Percentiles rank a stretch among this genome's conserved stretches.
Conservation (phyloP, 2,797 vertebrate species). For the Phoebastria nigripes region DNA sequence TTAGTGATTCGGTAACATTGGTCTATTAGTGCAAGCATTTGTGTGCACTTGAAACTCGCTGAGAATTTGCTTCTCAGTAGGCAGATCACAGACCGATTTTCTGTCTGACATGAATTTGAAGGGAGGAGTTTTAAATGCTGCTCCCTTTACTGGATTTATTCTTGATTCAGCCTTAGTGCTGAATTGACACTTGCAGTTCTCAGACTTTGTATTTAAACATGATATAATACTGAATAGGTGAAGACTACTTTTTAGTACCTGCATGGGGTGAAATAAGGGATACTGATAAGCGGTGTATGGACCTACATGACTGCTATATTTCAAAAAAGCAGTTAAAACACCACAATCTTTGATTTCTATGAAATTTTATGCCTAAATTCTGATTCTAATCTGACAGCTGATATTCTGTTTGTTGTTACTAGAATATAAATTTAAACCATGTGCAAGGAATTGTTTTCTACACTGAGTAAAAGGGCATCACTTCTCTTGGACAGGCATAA, state of each 20-base stretch:
- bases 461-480: background rate
- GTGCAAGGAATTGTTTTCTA: background rate
- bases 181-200: background rate
- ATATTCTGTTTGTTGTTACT: background rate
- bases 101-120: background rate
- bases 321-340: background rate
- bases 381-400: background rate
- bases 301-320: background rate
- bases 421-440: background rate
- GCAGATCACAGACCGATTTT: background rate
- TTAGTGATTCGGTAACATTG: background rate
- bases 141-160: background rate
- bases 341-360: background rate
- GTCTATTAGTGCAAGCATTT: background rate
- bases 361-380: background rate
- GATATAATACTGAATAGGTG: background rate
- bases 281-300: background rate
- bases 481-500: background rate
- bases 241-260: background rate
- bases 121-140: background rate
- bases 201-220: background rate
- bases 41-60: background rate
- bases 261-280: background rate
- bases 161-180: background rate
- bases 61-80: background rate